Evolutionary conservation across 30 jellyfish, hydroid and myxozoan genomes (phyloP), one percentile per base, ranked within the genome.

Genomic region (Nemopilema nomurai): DNA sequence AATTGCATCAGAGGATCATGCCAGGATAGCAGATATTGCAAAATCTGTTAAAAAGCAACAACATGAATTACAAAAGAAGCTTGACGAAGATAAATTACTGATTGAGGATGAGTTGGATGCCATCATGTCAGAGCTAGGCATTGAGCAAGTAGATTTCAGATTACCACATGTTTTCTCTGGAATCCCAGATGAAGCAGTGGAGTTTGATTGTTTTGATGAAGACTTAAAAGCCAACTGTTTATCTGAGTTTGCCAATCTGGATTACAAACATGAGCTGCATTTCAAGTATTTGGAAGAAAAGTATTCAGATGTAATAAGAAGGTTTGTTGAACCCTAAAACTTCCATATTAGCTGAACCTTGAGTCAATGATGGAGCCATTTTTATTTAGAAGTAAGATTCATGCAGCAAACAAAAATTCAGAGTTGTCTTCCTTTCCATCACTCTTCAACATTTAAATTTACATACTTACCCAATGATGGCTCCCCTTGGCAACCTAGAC

Each of bases 21-120:
- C 21, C 0, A 51, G 71, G 21, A 86, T 91, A 1, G 24, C 20
- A 9, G 87, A 77, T 69, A 90, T 77, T 29, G 80, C 89, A 20
- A 53, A 51, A 18, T 93, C 98, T 13, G 98, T 93, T 27, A 89
- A 93, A 79, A 1, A 63, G 25, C 98, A 93, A 69, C 97, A 93
- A 65, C 63, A 53, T 9, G 70, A 0, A 18, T 31, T 93, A 18
- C 19, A 82, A 16, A 85, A 78, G 53, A 62, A 74, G 71, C 92
- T 93, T 1, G 80, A 78, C 18, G 79, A 83, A 67, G 96, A 93
- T 21, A 92, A 83, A 67, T 83, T 25, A 16, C 51, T 1, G 33
- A n/a, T 82, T 21, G 90, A 83, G 62, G 21, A 51, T 22, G 94
- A 87, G 28, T 22, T 93, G 3, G 83, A 68, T 1, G 49, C 13